These are phyloP conservation scores for Blastobasis lacticolella DNA, from an alignment of 2,888 invertebrate genomes.

Conservation along the genomic window DNA sequence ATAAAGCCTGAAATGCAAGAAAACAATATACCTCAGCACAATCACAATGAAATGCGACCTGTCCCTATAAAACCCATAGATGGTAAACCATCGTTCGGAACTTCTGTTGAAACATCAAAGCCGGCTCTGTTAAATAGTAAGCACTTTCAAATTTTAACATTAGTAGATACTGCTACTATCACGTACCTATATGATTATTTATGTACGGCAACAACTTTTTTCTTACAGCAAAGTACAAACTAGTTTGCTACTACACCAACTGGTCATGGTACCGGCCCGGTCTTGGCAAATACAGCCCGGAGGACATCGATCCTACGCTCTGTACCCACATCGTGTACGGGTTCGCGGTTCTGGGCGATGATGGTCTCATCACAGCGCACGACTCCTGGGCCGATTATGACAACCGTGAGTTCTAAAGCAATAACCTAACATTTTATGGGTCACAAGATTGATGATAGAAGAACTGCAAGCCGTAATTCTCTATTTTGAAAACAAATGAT, in stretches of 20 bases:
- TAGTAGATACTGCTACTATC: no score
- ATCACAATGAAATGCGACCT: conserved; percentile 16
- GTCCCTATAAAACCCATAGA: conserved; percentile 24
- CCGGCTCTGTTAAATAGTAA: conserved; percentile 52
- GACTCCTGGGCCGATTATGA: conserved; percentile 94
- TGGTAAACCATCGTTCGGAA: conserved; percentile 44
- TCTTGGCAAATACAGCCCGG: conserved; percentile 86
- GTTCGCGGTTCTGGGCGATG: conserved; percentile 91
- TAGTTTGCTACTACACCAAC: conserved; percentile 94
- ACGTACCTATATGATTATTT: no score
- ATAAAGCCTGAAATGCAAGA: conserved; percentile 2
- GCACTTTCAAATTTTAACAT: conserved; percentile 8
- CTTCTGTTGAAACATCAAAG: conserved; percentile 31
- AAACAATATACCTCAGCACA: conserved; percentile 3
- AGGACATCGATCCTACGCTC: conserved; percentile 88
- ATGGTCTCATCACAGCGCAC: conserved; percentile 85
- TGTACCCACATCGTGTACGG: conserved; percentile 96
- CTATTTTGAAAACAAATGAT: background rate
- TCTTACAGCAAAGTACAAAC: conserved; percentile 79
- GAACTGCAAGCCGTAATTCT: no score
- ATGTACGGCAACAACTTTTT: no score
- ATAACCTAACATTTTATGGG: background rate
- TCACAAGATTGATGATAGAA: no score
- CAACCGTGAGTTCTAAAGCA: conserved; percentile 76
- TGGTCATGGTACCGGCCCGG: conserved; percentile 95